A percentile compares a stretch with the other conserved stretches of the same genome.
phyloP scores from a whole-genome alignment of 2,797 vertebrate genomes.

The Acestrorhynchus altus region DNA sequence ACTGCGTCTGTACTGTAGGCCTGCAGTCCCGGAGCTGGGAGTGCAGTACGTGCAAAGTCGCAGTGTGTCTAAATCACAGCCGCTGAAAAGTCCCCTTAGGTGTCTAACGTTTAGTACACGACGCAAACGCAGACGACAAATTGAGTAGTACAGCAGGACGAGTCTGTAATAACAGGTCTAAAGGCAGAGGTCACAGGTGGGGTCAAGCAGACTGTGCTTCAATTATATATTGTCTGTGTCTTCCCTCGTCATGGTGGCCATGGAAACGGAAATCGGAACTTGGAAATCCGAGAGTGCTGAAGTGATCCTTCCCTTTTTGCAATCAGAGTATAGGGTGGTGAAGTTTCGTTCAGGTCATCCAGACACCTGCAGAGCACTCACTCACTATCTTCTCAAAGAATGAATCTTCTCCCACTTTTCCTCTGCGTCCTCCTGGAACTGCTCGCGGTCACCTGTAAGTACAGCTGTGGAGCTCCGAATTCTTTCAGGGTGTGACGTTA shows the following conservation, averaged over 20 bases:
- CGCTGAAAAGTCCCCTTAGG: too few relatives aligned
- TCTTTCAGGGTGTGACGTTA: not conserved
- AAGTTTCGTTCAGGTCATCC: slow-evolving; percentile 55
- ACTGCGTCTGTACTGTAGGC: too few relatives aligned
- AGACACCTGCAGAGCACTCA: slow-evolving; percentile 27
- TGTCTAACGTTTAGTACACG: not conserved
- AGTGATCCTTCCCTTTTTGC: slow-evolving; percentile 62
- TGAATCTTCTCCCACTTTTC: slow-evolving; percentile 69
- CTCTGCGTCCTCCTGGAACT: slow-evolving; percentile 68
- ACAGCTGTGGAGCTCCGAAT: slow-evolving; percentile 54
- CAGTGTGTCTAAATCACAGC: too few relatives aligned
- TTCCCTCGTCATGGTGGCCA: slow-evolving; percentile 70
- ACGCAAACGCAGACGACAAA: not conserved
- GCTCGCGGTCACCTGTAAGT: slow-evolving; percentile 75
- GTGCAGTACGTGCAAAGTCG: too few relatives aligned
- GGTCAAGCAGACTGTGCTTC: slow-evolving; percentile 60
- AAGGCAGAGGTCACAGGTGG: slow-evolving; percentile 58
- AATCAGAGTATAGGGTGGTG: slow-evolving; percentile 64
- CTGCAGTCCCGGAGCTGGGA: too few relatives aligned
- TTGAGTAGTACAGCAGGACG: not conserved
- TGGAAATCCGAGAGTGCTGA: slow-evolving; percentile 78
- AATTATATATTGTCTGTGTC: slow-evolving; percentile 74
- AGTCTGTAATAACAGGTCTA: not conserved
- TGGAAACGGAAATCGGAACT: slow-evolving; percentile 83
- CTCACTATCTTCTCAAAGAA: slow-evolving; percentile 43